phyloP scores from a whole-genome alignment of 2,888 invertebrate species.

The Noctua pronuba region DNA sequence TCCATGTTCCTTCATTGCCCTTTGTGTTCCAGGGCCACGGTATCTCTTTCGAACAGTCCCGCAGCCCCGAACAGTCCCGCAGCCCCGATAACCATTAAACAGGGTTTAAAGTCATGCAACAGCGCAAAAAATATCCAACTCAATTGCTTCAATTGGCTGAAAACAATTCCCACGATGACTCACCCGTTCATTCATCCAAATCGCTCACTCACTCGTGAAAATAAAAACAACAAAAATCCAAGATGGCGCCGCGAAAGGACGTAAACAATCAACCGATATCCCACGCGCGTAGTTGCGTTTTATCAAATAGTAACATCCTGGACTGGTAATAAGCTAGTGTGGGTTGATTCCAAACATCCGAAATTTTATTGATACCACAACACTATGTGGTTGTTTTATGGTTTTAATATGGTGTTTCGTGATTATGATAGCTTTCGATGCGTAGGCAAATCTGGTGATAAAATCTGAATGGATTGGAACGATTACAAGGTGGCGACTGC shows the following conservation, averaged over 20 bases:
- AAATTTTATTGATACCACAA: constrained; percentile 68
- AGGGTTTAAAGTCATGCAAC: constrained; percentile 29
- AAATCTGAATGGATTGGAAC: background rate
- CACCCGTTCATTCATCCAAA: constrained; percentile 67
- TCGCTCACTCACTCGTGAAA: constrained; percentile 73
- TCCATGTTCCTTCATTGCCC: too few species aligned
- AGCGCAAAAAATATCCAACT: constrained; percentile 51
- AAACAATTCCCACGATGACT: constrained; percentile 57
- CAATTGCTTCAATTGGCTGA: constrained; percentile 61
- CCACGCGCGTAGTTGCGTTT: constrained; percentile 77
- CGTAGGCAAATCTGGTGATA: constrained; percentile 26
- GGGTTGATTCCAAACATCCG: constrained; percentile 72
- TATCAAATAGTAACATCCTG: constrained; percentile 80
- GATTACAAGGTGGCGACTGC: background rate
- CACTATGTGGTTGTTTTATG: constrained; percentile 46
- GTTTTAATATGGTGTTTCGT: constrained; percentile 46
- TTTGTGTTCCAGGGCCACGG: too few species aligned
- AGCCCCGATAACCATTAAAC: too few species aligned
- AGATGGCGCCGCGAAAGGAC: constrained; percentile 74
- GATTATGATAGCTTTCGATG: constrained; percentile 44
- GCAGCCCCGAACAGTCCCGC: too few species aligned
- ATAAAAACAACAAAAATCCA: constrained; percentile 74
- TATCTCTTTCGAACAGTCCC: too few species aligned
- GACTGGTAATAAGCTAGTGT: constrained; percentile 65
- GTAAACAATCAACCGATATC: constrained; percentile 78